These are phyloP conservation scores for Pelusios castaneus DNA, from an alignment of 2,113 vertebrate genomes.

Conservation along the genomic window DNA sequence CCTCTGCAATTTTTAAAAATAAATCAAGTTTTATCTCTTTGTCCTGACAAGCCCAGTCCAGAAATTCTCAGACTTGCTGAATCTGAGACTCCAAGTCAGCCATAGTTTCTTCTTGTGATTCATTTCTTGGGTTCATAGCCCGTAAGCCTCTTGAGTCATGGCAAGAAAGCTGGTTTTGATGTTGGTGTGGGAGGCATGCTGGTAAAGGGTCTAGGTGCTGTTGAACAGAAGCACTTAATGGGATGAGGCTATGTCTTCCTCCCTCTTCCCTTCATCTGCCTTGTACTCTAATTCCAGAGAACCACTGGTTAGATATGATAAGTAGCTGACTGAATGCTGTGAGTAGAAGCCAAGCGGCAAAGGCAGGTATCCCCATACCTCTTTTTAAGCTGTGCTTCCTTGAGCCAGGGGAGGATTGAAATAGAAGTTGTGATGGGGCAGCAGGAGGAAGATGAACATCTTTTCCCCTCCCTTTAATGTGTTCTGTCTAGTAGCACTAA, in stretches of 20 bases:
- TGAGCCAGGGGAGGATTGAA: not conserved
- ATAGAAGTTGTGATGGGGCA: not conserved
- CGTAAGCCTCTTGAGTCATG: not conserved
- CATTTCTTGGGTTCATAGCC: not conserved
- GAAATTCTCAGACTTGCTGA: not conserved
- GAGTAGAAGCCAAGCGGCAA: not conserved
- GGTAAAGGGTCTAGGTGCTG: not conserved
- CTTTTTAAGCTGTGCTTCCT: not conserved
- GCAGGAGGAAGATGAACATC: not conserved
- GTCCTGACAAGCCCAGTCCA: not conserved
- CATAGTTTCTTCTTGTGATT: not conserved
- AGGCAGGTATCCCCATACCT: not conserved
- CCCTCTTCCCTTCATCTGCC: not conserved
- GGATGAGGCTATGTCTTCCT: not conserved
- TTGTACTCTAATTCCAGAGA: rapidly evolving
- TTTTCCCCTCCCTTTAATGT: not conserved
- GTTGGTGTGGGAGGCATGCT: not conserved
- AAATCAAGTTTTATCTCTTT: not conserved
- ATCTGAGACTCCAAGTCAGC: not conserved
- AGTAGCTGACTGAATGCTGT: not conserved
- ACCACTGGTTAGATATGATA: not conserved
- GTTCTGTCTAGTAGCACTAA: not conserved
- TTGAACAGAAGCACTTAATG: not conserved
- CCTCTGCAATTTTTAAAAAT: not conserved
- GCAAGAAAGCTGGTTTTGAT: not conserved